Evolutionary conservation across 1,140 invertebrate species (phyloP), one percentile per base, ranked within the genome.

Genomic region (Yoshiicerus persimilis): DNA sequence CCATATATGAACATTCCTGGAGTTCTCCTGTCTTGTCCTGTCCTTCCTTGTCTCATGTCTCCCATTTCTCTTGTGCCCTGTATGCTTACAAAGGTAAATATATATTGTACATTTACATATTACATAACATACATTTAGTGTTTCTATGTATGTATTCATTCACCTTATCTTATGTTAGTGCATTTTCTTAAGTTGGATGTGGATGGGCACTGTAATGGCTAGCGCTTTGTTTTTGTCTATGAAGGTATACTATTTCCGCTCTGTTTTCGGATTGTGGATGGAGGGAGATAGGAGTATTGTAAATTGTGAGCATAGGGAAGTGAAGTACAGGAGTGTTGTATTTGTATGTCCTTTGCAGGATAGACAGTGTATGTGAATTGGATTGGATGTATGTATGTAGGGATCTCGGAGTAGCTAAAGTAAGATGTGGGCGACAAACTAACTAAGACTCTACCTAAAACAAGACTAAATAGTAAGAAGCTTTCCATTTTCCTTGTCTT

Each of bases 371-470:
- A 56, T 56, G 47, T 56, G 47, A 56, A 56, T 56, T 56, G 64
- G 64, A 70, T 70, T 70, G 66, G 66, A 70, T 70, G 25, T 70
- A 30, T 30, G 64, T 30, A 30, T 30, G 47, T 56, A 20, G 47
- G 13, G 13, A 16, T 16, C 3, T 4, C 13, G 20, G 47, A n/a
- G 10, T 30, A 30, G 9, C 23, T 32, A 70, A 16, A 70, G 10
- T 70, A 70, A 70, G 66, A 70, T 70, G 66, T 70, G 66, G 66
- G 66, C 66, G 66, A 70, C 66, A 70, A 70, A 70, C 66, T 70
- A 27, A 30, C 25, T 70, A 30, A 70, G 66, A 70, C 66, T 30
- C 30, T 64, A 10, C n/a, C 62, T 62, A 30, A 27, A 25, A 30
- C 66, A 66, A 11, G 64, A 30, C 25, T 70, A 70, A 70, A 70